Evolutionary conservation across 2,888 invertebrate species (phyloP).

Genomic region (Cerastis rubricosa): DNA sequence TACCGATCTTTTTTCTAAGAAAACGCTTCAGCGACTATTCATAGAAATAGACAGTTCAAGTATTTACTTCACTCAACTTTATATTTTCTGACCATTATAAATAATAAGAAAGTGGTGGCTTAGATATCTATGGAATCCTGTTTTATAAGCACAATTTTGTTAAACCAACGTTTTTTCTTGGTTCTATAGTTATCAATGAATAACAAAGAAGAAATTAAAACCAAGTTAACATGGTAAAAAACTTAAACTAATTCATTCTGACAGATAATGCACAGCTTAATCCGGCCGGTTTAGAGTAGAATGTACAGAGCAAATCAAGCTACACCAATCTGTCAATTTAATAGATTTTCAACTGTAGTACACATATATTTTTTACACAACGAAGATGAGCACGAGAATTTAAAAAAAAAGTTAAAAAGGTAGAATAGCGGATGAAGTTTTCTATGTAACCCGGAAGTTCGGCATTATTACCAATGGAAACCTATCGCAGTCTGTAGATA

Average conservation of each 20-base stretch:
- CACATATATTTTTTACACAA: background rate
- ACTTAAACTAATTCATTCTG: background rate
- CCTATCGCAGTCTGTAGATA: background rate
- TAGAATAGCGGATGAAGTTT: background rate
- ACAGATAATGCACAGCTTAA: background rate
- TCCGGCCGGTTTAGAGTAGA: background rate
- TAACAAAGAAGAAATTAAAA: background rate
- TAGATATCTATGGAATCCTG: background rate
- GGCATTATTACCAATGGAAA: background rate
- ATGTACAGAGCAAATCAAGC: too few relatives aligned
- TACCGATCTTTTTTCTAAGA: background rate
- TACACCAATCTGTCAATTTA: too few relatives aligned
- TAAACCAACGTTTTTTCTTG: background rate
- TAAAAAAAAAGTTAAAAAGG: background rate
- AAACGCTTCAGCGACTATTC: constrained; percentile 2
- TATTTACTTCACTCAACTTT: constrained; percentile 19
- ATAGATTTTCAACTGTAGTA: too few relatives aligned
- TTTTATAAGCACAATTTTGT: background rate
- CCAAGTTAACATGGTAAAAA: background rate
- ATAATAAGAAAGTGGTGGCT: constrained; percentile 9
- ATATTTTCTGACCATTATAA: constrained; percentile 34
- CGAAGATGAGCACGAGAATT: background rate
- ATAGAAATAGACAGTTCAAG: constrained; percentile 11
- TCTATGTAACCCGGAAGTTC: background rate
- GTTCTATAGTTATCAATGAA: background rate